Evolutionary conservation across 2,797 vertebrate species (phyloP).

Genomic region (Vespertilio murinus): DNA sequence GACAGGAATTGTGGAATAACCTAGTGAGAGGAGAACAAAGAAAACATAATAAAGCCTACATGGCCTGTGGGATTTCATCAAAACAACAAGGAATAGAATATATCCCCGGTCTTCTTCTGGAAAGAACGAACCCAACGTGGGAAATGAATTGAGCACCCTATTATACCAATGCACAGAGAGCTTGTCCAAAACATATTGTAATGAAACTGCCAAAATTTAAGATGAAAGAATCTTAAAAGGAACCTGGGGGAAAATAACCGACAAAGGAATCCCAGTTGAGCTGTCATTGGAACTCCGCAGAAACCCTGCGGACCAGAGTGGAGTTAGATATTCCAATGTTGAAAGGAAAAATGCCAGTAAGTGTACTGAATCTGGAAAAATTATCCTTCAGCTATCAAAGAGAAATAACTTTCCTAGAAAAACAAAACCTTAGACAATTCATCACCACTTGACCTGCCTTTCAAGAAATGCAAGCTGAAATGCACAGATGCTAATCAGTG

Average conservation of each 20-base stretch:
- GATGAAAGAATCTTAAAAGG: neutral
- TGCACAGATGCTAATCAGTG: neutral
- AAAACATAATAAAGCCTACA: neutral
- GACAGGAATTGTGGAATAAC: neutral
- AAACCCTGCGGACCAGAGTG: neutral
- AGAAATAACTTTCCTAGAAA: neutral
- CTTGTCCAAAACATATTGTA: neutral
- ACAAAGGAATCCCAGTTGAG: neutral
- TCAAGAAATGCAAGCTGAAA: neutral
- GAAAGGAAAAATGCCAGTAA: neutral
- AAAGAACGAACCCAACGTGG: neutral
- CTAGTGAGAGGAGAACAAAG: neutral
- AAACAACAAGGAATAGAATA: neutral
- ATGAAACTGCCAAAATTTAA: neutral
- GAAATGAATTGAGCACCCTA: neutral
- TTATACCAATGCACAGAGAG: neutral
- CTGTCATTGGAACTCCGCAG: neutral
- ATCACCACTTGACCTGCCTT: neutral
- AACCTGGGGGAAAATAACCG: neutral
- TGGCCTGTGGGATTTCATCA: neutral
- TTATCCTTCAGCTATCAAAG: neutral
- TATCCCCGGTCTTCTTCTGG: too few species aligned
- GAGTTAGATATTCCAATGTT: neutral
- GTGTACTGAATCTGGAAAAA: neutral
- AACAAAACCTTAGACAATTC: neutral